Base-by-base conservation (phyloP, 2,888 invertebrate genomes). In the Pollenia griseotomentosa region DNA sequence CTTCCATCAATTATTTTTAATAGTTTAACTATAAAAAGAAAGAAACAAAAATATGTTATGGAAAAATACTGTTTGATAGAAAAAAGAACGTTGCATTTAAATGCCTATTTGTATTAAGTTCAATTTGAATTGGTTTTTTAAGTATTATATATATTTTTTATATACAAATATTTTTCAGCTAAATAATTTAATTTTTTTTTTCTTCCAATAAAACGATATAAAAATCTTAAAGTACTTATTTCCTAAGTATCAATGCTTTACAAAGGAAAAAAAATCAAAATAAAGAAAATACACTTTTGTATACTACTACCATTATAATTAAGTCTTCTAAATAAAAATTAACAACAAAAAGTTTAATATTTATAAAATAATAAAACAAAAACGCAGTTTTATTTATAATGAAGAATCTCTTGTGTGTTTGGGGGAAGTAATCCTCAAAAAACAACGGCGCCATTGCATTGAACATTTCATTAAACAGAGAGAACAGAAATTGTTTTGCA, bases 21-120 rank as follows among this genome's bases (percentile, higher is more conserved):
- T 87, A 87, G 87, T 87, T 84, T 65, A 87, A 87, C 87, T 87
- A 84, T 87, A 80, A 57, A 75, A 65, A 11, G 1, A 68, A 78
- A 57, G 19, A 59, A 78, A 61, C 65, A 78, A 6, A 33, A 33
- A 33, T 4, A 33, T 33, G 33, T 19, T 70, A 65, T n/a, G 7
- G 48, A 40, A 68, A 75, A 68, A 44, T n/a, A 33, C 71, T 48
- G 61, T 63, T 80, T 19, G 44, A 44, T 33, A 71, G 48, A 42
- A 16, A 71, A 40, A 42, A 51, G 66, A 74, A 53, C 8, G 51
- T 19, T 84, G 81, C 68, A 78, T 84, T 87, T 78, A 16, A 84
- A 84, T 84, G 84, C 73, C 61, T 8, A 70, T 44, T 48, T 66
- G 46, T 81, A 83, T 81, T 84, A 66, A 73, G 65, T 79, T 84